phyloP scores from a whole-genome alignment of 2,113 vertebrate species.

The Eubucco bourcierii region DNA sequence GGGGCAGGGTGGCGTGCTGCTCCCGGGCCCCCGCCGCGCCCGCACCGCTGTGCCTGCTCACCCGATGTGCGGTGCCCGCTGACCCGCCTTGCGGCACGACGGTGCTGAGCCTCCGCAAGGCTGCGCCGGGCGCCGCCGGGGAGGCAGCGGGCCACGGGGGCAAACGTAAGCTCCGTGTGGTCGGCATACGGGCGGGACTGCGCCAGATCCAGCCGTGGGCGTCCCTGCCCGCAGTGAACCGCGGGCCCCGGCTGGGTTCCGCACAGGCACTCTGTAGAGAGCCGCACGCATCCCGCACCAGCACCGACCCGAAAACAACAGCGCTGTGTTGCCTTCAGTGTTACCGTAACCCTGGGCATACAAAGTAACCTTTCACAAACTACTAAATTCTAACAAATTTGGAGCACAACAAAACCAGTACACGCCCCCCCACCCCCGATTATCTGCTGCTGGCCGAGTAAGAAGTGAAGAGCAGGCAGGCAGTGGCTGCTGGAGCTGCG shows the following conservation, averaged over 20 bases:
- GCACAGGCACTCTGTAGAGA: background rate
- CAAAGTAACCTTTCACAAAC: background rate
- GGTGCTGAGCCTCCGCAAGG: rapidly evolving
- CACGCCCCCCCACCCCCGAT: no score
- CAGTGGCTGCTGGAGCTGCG: background rate
- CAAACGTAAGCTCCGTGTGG: rapidly evolving
- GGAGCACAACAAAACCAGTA: background rate
- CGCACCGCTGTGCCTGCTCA: no score
- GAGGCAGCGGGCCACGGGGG: rapidly evolving
- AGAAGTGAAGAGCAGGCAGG: background rate
- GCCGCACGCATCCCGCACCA: background rate
- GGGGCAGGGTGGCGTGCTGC: background rate
- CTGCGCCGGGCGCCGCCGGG: background rate
- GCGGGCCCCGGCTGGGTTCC: background rate
- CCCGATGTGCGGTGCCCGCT: background rate
- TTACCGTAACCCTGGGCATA: background rate
- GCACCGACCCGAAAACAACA: background rate
- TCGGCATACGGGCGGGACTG: background rate
- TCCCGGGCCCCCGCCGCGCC: background rate
- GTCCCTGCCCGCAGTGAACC: background rate
- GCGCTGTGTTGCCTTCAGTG: background rate
- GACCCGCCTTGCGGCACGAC: rapidly evolving
- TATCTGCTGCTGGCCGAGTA: no score
- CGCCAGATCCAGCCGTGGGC: background rate
- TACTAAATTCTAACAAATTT: background rate